phyloP scores from a whole-genome alignment of 2,888 invertebrate species.

The Yponomeuta sedellus region DNA sequence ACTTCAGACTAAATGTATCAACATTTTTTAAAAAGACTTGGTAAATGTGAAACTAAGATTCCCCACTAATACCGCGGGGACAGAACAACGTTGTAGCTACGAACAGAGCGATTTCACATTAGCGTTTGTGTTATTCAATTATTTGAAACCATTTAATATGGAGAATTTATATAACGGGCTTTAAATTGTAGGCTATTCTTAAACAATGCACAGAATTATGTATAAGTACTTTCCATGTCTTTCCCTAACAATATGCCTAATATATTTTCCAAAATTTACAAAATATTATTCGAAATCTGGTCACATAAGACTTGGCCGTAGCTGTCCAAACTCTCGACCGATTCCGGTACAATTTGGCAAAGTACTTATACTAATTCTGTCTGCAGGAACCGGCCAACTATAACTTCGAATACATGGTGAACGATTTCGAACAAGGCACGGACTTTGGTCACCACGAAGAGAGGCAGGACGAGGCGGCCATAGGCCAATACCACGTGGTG shows the following conservation, averaged over 20 bases:
- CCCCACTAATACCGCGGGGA: too few species aligned
- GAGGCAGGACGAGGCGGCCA: constrained; percentile 78
- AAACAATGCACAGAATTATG: constrained; percentile 29
- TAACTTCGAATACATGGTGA: constrained; percentile 81
- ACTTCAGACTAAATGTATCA: too few species aligned
- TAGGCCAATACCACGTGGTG: constrained; percentile 80
- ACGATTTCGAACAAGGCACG: constrained; percentile 78
- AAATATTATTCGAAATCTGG: neutral
- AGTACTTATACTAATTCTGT: constrained; percentile 40
- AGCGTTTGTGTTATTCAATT: too few species aligned
- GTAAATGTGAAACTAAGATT: too few species aligned
- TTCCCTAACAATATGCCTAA: neutral
- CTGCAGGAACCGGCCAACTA: constrained; percentile 80
- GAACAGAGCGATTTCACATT: too few species aligned
- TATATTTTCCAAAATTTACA: too few species aligned
- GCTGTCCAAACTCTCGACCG: neutral
- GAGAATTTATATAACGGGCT: too few species aligned
- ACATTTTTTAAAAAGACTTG: too few species aligned
- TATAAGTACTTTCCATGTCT: constrained; percentile 31
- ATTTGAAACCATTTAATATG: too few species aligned
- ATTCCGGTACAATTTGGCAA: neutral
- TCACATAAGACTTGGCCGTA: neutral
- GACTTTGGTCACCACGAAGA: constrained; percentile 82
- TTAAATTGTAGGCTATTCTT: neutral
- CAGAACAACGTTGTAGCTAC: too few species aligned